phyloP scores from a whole-genome alignment of 2,113 vertebrate genomes.

The Cromileptes altivelis region DNA sequence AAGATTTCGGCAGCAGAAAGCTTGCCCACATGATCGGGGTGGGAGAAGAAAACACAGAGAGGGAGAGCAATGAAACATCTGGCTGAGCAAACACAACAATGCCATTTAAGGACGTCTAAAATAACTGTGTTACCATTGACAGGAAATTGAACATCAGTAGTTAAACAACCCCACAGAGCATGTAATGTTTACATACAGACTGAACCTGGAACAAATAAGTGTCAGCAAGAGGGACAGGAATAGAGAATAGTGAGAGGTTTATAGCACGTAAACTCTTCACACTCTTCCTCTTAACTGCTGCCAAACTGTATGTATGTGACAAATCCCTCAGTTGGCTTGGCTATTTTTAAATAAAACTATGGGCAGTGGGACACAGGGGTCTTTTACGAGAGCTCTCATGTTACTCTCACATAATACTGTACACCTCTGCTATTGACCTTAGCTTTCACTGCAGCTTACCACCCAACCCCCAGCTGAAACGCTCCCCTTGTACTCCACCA shows the following conservation, averaged over 20 bases:
- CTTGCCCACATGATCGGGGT: slow-evolving; percentile 22
- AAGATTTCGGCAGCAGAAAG: slow-evolving; percentile 55
- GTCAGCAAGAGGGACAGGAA: slow-evolving; percentile 14
- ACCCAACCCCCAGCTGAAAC: slow-evolving; percentile 35
- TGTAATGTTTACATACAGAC: slow-evolving; percentile 36
- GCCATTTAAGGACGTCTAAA: slow-evolving; percentile 36
- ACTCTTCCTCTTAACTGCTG: slow-evolving; percentile 8
- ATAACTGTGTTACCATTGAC: background rate
- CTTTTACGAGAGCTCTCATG: slow-evolving; percentile 39
- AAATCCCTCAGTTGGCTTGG: slow-evolving; percentile 23
- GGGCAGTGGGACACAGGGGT: slow-evolving; percentile 6
- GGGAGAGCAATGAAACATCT: slow-evolving; percentile 2
- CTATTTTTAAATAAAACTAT: slow-evolving; percentile 52
- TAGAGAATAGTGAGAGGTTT: slow-evolving; percentile 8
- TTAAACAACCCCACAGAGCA: slow-evolving; percentile 26
- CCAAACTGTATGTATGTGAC: slow-evolving; percentile 27
- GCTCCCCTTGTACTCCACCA: slow-evolving; percentile 18
- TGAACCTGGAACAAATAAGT: slow-evolving; percentile 47
- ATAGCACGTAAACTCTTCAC: slow-evolving; percentile 4
- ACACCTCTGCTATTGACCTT: slow-evolving; percentile 15
- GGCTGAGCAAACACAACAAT: slow-evolving; percentile 35
- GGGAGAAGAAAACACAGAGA: slow-evolving; percentile 20
- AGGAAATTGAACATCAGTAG: slow-evolving; percentile 35
- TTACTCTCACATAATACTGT: slow-evolving; percentile 32
- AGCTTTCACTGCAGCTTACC: slow-evolving; percentile 11